A percentile compares a stretch with the other conserved stretches of the same genome.
phyloP scores from a whole-genome alignment of 2,797 vertebrate species.

The Caiman crocodilus region DNA sequence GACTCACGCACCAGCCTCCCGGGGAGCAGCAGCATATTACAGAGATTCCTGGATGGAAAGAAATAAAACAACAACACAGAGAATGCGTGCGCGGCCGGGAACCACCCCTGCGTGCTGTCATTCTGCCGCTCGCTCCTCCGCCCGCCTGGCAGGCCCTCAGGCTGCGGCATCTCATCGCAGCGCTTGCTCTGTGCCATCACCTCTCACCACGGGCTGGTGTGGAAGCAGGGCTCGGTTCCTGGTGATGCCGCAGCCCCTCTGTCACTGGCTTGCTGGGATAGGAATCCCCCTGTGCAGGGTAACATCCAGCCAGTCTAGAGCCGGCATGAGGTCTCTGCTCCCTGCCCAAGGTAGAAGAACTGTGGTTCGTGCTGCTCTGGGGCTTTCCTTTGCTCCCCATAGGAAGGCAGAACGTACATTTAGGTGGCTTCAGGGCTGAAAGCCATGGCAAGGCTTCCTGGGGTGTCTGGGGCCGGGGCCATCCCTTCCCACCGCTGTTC shows the following conservation, averaged over 20 bases:
- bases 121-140: not conserved
- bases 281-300: not conserved
- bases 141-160: not conserved
- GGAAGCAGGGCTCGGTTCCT: not conserved
- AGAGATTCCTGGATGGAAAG: slow-evolving; percentile 68
- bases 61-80: slow-evolving; percentile 40
- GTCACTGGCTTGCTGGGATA: not conserved
- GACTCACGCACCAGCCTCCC: slow-evolving; percentile 64
- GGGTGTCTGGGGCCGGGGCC: rapidly evolving
- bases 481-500: not conserved
- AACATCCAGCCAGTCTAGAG: not conserved
- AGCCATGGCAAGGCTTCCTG: not conserved
- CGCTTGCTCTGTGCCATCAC: not conserved
- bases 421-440: not conserved
- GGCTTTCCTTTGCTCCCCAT: rapidly evolving
- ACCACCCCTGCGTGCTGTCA: slow-evolving; percentile 11
- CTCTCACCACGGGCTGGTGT: not conserved
- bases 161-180: not conserved
- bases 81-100: slow-evolving; percentile 24
- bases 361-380: not conserved
- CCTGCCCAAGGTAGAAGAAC: too few relatives aligned
- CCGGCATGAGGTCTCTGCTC: not conserved
- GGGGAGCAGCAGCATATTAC: slow-evolving; percentile 56
- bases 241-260: not conserved
- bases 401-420: rapidly evolving